A percentile compares a stretch with the other conserved stretches of the same genome.
These are phyloP conservation scores for Phylloscopus trochiloides DNA, from an alignment of 2,113 vertebrate genomes.

Conservation along the genomic window DNA sequence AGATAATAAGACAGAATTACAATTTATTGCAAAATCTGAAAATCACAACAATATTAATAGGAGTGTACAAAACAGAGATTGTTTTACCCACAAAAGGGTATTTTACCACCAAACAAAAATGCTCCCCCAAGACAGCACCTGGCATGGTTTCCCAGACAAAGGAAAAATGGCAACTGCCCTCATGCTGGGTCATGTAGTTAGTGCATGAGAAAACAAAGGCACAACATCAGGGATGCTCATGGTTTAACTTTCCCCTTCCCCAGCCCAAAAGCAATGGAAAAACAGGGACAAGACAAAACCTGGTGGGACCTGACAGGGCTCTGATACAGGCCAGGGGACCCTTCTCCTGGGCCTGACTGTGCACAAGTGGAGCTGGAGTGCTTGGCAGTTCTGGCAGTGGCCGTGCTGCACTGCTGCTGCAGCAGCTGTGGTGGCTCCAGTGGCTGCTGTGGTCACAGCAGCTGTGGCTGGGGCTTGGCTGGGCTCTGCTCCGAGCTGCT, in stretches of 20 bases:
- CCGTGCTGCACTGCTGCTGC: neutral
- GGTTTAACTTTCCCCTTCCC: neutral
- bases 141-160: neutral
- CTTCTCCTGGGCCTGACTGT: neutral
- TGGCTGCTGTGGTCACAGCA: accelerated
- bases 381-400: accelerated
- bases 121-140: accelerated
- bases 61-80: neutral
- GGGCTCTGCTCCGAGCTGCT: accelerated
- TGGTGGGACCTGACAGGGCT: neutral
- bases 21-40: neutral
- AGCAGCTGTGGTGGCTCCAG: accelerated
- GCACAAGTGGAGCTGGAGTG: accelerated
- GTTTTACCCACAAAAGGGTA: neutral
- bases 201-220: neutral
- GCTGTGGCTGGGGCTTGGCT: neutral
- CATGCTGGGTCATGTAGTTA: accelerated
- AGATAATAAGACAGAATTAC: neutral
- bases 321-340: neutral
- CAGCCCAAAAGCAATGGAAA: accelerated
- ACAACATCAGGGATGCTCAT: neutral
- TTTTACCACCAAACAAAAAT: neutral
- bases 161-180: neutral
- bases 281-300: neutral
- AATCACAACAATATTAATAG: neutral